phyloP scores from a whole-genome alignment of 2,797 vertebrate genomes.

The Hippocampus kuda region DNA sequence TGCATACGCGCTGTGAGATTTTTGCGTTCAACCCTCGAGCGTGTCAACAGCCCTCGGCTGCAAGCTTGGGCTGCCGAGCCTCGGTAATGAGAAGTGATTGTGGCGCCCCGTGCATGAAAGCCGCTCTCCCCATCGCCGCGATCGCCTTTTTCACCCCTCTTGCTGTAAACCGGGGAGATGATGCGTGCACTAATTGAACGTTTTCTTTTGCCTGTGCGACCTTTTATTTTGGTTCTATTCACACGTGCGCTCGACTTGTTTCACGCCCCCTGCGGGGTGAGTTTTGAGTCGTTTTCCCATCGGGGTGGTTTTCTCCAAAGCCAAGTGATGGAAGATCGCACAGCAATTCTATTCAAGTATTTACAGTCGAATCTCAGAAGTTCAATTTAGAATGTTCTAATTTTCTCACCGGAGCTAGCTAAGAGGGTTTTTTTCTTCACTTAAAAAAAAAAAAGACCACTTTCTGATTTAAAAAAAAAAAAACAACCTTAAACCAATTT shows the following conservation, averaged over 20 bases:
- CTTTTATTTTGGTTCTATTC: not conserved
- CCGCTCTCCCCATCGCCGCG: conserved; percentile 16
- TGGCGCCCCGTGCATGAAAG: conserved; percentile 39
- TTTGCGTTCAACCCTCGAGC: conserved; percentile 48
- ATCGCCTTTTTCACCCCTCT: not conserved
- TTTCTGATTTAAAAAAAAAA: too few species aligned
- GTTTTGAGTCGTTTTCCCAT: not conserved
- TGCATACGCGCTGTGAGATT: conserved; percentile 35
- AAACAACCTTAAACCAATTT: too few species aligned
- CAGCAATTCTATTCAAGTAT: not conserved
- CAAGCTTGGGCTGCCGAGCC: conserved; percentile 30
- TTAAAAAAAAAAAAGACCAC: too few species aligned
- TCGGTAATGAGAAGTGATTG: conserved; percentile 46
- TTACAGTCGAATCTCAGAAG: too few species aligned
- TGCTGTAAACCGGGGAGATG: not conserved
- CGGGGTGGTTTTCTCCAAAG: not conserved
- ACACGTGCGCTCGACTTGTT: not conserved
- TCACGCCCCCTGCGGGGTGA: not conserved
- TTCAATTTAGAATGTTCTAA: too few species aligned
- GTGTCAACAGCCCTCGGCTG: conserved; percentile 38
- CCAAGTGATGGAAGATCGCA: not conserved
- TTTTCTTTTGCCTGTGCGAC: not conserved
- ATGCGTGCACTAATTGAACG: not conserved
- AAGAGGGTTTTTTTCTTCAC: too few species aligned
- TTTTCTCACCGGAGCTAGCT: too few species aligned